Evolutionary conservation across 2,888 invertebrate genomes (phyloP).

Genomic region (Dynastes hyllus): DNA sequence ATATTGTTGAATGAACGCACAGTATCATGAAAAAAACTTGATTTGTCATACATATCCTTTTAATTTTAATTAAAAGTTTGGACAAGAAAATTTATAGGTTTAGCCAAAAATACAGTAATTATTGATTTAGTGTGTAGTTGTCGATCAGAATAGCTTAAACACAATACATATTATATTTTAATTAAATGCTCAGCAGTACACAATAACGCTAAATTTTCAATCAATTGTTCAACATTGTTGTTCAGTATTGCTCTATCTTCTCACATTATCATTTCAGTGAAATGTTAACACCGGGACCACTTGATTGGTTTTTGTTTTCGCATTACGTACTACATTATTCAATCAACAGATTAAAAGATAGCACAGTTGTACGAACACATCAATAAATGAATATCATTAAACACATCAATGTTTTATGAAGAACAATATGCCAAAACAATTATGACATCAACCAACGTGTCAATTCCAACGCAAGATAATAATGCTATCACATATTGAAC

Average conservation of each 20-base stretch:
- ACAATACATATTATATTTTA: neutral
- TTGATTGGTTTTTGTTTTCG: conserved; percentile 30
- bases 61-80: no score
- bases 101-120: no score
- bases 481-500: conserved; percentile 1
- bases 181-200: neutral
- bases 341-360: conserved; percentile 32
- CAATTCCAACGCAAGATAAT: conserved; percentile 14
- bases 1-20: no score
- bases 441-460: conserved; percentile 29
- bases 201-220: conserved; percentile 16
- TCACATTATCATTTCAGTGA: conserved; percentile 19
- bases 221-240: conserved; percentile 9
- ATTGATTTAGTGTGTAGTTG: no score
- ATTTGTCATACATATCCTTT: no score
- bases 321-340: conserved; percentile 24
- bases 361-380: conserved; percentile 29
- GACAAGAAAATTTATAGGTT: no score
- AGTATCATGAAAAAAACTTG: no score
- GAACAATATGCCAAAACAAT: conserved; percentile 29
- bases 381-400: conserved; percentile 22
- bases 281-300: conserved; percentile 23
- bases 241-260: conserved; percentile 21
- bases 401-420: conserved; percentile 12
- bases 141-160: no score